Percentiles rank a stretch among this genome's conserved stretches.
phyloP scores from a whole-genome alignment of 2,888 invertebrate genomes.

The Apamea epomidion region DNA sequence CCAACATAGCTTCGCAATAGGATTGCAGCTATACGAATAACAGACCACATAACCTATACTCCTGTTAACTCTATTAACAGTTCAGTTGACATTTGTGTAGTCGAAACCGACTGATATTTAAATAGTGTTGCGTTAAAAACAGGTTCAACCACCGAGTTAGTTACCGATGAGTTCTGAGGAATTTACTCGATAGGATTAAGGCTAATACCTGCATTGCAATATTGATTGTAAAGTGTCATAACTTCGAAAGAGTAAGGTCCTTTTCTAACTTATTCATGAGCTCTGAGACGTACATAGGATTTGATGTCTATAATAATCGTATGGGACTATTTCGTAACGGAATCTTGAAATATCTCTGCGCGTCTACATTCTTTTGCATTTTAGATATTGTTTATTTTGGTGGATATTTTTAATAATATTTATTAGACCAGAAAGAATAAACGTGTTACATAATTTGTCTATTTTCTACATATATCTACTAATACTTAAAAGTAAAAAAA shows the following conservation, averaged over 20 bases:
- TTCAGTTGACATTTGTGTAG: constrained; percentile 63
- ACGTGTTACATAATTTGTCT: no score
- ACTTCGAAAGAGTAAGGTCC: constrained; percentile 33
- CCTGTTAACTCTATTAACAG: constrained; percentile 52
- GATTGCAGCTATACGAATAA: constrained; percentile 19
- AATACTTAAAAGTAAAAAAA: no score
- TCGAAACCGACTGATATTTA: constrained; percentile 61
- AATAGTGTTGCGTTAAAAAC: constrained; percentile 64
- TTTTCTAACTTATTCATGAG: constrained; percentile 6
- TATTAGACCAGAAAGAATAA: no score
- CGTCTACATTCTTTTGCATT: no score
- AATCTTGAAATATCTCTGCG: no score
- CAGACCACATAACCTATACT: constrained; percentile 32
- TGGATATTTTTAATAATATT: no score
- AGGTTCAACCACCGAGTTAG: constrained; percentile 51
- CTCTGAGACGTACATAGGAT: background rate
- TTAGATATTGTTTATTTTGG: background rate
- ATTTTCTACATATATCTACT: no score
- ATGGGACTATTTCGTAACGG: background rate
- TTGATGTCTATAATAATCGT: constrained; percentile 3
- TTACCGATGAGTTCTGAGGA: constrained; percentile 54
- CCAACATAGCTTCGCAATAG: constrained; percentile 8
- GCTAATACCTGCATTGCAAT: constrained; percentile 45
- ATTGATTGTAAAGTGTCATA: constrained; percentile 35
- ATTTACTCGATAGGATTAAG: constrained; percentile 55